Evolutionary conservation across 2,797 vertebrate genomes (phyloP).

Genomic region (Gallinago nigripennis): DNA sequence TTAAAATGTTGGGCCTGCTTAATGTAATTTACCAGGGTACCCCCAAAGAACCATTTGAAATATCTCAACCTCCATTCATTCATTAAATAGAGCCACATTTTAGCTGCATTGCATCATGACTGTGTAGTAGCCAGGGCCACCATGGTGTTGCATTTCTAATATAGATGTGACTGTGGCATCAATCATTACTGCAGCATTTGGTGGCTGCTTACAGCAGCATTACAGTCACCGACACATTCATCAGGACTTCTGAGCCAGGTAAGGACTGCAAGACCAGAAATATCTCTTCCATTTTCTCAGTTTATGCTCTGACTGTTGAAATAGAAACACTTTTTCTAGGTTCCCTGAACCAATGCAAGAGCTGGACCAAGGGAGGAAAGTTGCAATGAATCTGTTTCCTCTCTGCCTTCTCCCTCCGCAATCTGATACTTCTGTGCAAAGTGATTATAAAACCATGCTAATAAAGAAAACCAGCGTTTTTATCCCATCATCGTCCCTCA

Average conservation of each 20-base stretch:
- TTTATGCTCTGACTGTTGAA: neutral
- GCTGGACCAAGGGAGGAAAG: neutral
- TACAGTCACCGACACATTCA: neutral
- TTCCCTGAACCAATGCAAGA: neutral
- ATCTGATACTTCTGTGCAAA: neutral
- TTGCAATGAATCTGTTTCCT: neutral
- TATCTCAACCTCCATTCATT: neutral
- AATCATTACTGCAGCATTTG: neutral
- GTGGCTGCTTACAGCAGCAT: neutral
- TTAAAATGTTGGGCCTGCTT: neutral
- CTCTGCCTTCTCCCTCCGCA: neutral
- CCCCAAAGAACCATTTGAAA: neutral
- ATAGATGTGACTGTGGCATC: neutral
- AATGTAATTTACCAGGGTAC: neutral
- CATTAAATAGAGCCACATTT: neutral
- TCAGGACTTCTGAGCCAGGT: neutral
- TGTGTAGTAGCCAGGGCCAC: neutral
- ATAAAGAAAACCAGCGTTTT: constrained; percentile 22
- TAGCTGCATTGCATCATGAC: neutral
- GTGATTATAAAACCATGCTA: constrained; percentile 26
- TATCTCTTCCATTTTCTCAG: neutral
- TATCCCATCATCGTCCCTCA: neutral
- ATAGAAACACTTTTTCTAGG: neutral
- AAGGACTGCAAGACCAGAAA: neutral
- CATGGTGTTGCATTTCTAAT: neutral